Conservation (phyloP, 2,888 invertebrate genomes). For the Xestobium rufovillosum region DNA sequence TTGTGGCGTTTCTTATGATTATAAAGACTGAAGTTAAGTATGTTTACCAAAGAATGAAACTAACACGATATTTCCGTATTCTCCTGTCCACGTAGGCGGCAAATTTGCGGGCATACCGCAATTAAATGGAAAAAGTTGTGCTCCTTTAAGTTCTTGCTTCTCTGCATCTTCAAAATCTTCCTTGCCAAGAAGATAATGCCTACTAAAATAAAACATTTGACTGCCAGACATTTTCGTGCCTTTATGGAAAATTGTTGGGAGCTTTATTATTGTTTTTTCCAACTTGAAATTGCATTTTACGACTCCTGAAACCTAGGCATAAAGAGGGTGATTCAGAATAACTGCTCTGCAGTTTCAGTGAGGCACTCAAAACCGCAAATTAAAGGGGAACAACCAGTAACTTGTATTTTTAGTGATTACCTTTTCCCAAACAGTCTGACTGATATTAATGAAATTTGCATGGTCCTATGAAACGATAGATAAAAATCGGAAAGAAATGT, state of each 20-base stretch:
- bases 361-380: no score
- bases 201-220: constrained; percentile 26
- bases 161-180: constrained; percentile 25
- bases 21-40: no score
- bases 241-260: constrained; percentile 16
- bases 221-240: constrained; percentile 20
- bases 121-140: constrained; percentile 22
- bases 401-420: no score
- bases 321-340: no score
- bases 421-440: no score
- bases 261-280: constrained; percentile 16
- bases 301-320: constrained; percentile 25
- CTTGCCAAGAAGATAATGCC: constrained; percentile 26
- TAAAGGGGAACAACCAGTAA: no score
- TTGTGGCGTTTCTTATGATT: no score
- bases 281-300: constrained; percentile 24
- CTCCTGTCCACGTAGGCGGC: constrained; percentile 28
- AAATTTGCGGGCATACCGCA: constrained; percentile 25
- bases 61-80: constrained; percentile 24
- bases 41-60: no score
- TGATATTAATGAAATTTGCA: no score
- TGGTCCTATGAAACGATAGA: no score
- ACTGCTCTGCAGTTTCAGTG: neutral
- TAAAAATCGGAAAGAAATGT: no score
- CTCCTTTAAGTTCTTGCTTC: constrained; percentile 12